Evolutionary conservation across 2,797 vertebrate species (phyloP), one percentile per base, ranked within the genome.

Genomic region (Gymnothorax reevesii): DNA sequence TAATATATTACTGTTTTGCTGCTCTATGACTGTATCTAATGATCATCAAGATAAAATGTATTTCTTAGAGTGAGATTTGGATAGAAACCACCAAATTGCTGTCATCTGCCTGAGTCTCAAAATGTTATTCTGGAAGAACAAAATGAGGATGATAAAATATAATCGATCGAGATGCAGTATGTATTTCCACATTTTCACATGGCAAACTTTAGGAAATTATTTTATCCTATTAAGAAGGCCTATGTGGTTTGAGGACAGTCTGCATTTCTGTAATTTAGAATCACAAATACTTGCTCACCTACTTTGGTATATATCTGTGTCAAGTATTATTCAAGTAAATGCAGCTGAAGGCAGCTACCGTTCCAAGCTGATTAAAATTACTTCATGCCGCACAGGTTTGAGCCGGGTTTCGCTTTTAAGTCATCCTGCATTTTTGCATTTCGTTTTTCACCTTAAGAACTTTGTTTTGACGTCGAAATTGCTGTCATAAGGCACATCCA

Each of bases 1-100:
- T 87, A 87, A 86, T 80, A 66, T n/a, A 9, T 62, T 57, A 60
- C 27, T 27, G 17, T 27, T 42, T 62, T 3, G 77, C 33, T 49
- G 73, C 17, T 75, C 57, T 69, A 52, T 85, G 57, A 83, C 6
- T 59, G 25, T 82, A 85, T 77, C 20, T 25, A 69, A 25, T n/a
- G 66, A n/a, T 42, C 2, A 42, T 42, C 33, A 42, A 42, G 33
- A 42, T 42, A 42, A 42, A 42, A 42, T 42, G 1, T 1, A 42
- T 42, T 42, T 42, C 33, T 42, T 42, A 2, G 33, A 42, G 33
- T 42, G 33, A 42, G 33, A 42, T 42, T 42, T 1, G 33, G 33
- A 42, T 42, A 42, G 33, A 42, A 1, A 42, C 33, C 33, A 42
- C 33, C 33, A 42, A 42, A 42, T 42, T 42, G 33, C 33, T 42